A percentile compares a stretch with the other conserved stretches of the same genome.
These are phyloP conservation scores for Parauchenoglanis punctatus DNA, from an alignment of 2,797 vertebrate genomes.

Conservation along the genomic window DNA sequence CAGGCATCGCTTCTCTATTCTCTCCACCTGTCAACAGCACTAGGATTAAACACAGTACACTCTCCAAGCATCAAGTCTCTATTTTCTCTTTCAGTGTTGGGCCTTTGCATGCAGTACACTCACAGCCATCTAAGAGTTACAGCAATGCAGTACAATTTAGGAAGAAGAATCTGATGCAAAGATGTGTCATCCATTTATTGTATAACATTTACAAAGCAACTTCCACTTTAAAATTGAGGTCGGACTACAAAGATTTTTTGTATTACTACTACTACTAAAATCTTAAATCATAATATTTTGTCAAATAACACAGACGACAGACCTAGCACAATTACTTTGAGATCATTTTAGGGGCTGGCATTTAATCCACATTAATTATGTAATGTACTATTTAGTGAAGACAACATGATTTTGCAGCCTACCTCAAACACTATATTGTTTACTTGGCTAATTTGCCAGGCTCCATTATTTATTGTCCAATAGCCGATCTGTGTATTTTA, in stretches of 20 bases:
- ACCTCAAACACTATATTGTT: background rate
- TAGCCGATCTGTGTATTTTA: background rate
- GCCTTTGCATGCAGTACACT: background rate
- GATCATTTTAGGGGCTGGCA: background rate
- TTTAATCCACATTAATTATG: background rate
- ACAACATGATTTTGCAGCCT: background rate
- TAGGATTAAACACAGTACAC: background rate
- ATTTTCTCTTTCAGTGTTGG: background rate
- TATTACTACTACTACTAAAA: too few species aligned
- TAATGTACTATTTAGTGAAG: background rate
- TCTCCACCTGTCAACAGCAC: slow-evolving; percentile 79
- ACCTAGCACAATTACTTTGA: background rate
- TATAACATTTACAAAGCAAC: background rate
- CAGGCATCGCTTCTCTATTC: slow-evolving; percentile 89
- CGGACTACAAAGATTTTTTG: background rate
- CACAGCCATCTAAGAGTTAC: background rate
- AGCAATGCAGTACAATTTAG: background rate
- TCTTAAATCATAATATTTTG: background rate
- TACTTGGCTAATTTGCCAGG: background rate
- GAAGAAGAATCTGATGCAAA: background rate
- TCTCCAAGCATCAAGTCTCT: background rate
- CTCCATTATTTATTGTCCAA: background rate
- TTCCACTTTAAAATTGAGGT: background rate
- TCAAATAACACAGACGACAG: too few species aligned
- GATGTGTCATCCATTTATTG: background rate